Conservation (phyloP, 2,113 vertebrate species). For the Seriola aureovittata region DNA sequence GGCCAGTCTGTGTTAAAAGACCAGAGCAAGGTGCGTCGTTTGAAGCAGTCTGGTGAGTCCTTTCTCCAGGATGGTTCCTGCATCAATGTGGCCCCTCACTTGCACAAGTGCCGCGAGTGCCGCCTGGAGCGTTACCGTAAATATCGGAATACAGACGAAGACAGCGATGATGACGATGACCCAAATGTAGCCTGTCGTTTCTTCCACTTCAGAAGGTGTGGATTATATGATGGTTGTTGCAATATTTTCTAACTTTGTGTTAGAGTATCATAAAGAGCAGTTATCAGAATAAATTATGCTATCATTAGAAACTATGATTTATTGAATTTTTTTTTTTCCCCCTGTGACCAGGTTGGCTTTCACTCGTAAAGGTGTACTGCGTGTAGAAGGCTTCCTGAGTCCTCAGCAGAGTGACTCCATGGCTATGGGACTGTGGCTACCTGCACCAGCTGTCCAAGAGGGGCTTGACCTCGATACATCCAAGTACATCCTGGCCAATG, state of each 20-base stretch:
- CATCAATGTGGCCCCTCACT: conserved; percentile 97
- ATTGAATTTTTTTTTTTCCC: neutral
- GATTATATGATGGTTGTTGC: accelerated
- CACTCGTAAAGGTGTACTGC: conserved; percentile 95
- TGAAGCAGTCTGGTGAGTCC: conserved; percentile 97
- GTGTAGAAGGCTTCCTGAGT: conserved; percentile 97
- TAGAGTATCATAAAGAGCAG: neutral
- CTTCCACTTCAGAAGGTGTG: conserved; percentile 97
- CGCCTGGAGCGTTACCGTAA: conserved; percentile 97
- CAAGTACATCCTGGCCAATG: conserved; percentile 98
- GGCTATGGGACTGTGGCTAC: conserved; percentile 98
- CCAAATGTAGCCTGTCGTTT: conserved; percentile 98
- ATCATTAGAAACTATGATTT: neutral
- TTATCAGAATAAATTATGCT: neutral
- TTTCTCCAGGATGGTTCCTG: conserved; percentile 99
- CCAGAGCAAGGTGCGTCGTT: conserved; percentile 94
- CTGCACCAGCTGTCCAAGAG: conserved; percentile 90
- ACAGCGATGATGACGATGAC: conserved; percentile 90
- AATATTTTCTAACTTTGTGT: neutral
- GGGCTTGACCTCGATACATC: conserved; percentile 97
- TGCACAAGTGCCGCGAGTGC: conserved; percentile 98
- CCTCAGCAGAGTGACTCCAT: conserved; percentile 97
- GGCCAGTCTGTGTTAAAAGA: conserved; percentile 98
- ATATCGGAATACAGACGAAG: conserved; percentile 90
- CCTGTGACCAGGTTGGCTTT: conserved; percentile 89